These are phyloP conservation scores for Macroglossus sobrinus DNA, from an alignment of 2,113 vertebrate species.

Conservation along the genomic window DNA sequence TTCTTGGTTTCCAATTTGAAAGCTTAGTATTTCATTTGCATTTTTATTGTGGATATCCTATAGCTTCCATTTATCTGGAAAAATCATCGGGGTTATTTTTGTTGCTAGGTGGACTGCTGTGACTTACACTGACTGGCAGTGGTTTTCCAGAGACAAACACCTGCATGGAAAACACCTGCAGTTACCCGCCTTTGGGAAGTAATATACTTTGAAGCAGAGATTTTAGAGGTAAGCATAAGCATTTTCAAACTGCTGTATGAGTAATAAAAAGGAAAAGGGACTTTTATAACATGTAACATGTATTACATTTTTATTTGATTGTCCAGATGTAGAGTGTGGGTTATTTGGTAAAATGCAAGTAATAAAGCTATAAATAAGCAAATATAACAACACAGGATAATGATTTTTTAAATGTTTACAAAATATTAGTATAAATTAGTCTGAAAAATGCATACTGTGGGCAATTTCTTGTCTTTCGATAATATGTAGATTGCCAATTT, in stretches of 20 bases:
- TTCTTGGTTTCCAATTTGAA: conserved; percentile 3
- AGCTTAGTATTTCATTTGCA: conserved; percentile 20
- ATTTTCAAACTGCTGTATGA: not conserved
- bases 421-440: not conserved
- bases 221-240: not conserved
- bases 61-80: not conserved
- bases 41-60: conserved; percentile 11
- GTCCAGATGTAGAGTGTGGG: not conserved
- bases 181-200: not conserved
- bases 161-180: conserved; percentile 25
- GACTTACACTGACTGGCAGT: not conserved
- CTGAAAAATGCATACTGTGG: not conserved
- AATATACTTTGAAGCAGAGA: not conserved
- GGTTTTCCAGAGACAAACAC: conserved; percentile 23
- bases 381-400: not conserved
- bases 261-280: not conserved
- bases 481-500: not conserved
- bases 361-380: not conserved
- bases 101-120: not conserved
- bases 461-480: not conserved
- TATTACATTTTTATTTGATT: not conserved
- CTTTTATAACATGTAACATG: not conserved
- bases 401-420: not conserved
- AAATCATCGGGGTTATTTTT: not conserved
- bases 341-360: not conserved